Evolutionary conservation across 2,113 vertebrate species (phyloP), one percentile per base, ranked within the genome.

Genomic region (Spermophilus dauricus): DNA sequence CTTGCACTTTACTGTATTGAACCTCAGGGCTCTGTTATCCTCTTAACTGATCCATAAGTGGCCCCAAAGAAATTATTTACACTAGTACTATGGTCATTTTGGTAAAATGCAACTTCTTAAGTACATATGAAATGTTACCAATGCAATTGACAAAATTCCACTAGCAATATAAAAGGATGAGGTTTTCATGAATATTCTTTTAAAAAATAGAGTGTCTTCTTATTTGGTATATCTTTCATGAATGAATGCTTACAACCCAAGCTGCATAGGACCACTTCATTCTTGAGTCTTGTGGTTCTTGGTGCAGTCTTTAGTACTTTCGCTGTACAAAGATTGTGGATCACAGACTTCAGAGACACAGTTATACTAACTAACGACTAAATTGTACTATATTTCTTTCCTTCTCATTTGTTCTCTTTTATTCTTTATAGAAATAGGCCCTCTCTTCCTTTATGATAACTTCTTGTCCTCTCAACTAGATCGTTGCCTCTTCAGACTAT

Each of bases 101-200:
- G 94, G 17, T 61, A 63, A 95, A 94, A 70, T 56, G 2, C 2
- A 63, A 32, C 28, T 95, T 86, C 45, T 92, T 95, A n/a, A 86
- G 85, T 61, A 53, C 65, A 73, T 77, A 28, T 42, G 67, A 48
- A 91, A 58, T 85, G 65, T 85, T 63, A 81, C 28, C 24, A 65
- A 20, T 73, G 48, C 72, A 48, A 76, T 10, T 53, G 56, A 86
- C 34, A 76, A 72, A 82, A 69, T 28, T 76, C 14, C 20, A 37
- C 17, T 51, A 42, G 24, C 10, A 1, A 45, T 39, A 13, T 78
- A 42, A 95, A 95, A 48, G 20, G 24, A 58, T 2, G 4, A 48
- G 45, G 13, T 95, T 73, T 89, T 8, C 78, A 56, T 63, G 30
- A 65, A 90, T 39, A 48, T 42, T 37, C 72, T 84, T 84, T 93